Percentiles rank a stretch among this genome's conserved stretches.
phyloP scores from a whole-genome alignment of 2,888 invertebrate species.

The Rhyacophila evoluta region DNA sequence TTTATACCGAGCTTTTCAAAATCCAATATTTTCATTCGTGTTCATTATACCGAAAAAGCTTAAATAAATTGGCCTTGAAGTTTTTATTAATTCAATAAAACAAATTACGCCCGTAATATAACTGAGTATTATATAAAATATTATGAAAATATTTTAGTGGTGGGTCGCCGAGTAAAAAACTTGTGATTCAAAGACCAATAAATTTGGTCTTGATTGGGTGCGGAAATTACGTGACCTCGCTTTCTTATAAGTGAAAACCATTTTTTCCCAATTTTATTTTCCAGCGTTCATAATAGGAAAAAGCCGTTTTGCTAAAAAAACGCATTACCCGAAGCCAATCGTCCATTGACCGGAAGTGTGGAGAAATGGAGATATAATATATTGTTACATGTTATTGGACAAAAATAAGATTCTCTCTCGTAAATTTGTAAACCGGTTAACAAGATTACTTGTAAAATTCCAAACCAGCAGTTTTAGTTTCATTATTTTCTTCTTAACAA shows the following conservation, averaged over 20 bases:
- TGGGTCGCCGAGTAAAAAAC: neutral
- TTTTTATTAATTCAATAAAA: neutral
- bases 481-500: too few species aligned
- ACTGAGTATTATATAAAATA: neutral
- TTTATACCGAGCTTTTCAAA: too few species aligned
- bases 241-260: constrained; percentile 24
- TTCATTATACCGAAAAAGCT: too few species aligned
- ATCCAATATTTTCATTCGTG: too few species aligned
- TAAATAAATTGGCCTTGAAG: neutral
- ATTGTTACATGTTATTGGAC: constrained; percentile 2
- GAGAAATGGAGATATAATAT: constrained; percentile 8
- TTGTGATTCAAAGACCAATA: constrained; percentile 12
- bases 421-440: constrained; percentile 1
- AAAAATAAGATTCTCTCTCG: neutral
- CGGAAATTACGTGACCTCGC: constrained; percentile 22
- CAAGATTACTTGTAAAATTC: neutral
- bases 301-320: constrained; percentile 8
- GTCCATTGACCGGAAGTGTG: constrained; percentile 12
- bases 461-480: too few species aligned
- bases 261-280: constrained; percentile 7
- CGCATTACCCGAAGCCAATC: constrained; percentile 1
- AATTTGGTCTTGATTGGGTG: constrained; percentile 17
- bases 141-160: neutral
- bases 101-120: neutral
- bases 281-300: constrained; percentile 8